Evolutionary conservation across 37 sponge, comb jelly and placozoan genomes (phyloP).

Genomic region (Aplysina aerophoba): DNA sequence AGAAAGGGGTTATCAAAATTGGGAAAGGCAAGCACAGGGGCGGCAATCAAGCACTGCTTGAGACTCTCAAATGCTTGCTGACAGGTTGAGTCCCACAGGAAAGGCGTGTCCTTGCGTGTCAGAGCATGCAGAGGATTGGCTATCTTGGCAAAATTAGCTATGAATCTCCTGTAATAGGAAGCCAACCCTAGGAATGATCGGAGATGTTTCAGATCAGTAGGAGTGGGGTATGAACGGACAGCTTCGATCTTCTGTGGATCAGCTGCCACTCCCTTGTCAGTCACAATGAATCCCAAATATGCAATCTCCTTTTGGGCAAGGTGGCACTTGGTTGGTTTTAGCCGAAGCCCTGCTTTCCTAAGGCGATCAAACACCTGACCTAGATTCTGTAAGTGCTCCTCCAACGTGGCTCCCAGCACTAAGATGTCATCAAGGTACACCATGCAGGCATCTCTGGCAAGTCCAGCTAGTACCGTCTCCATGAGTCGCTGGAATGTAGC

Average conservation of each 20-base stretch:
- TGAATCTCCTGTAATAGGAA: conserved; percentile 33
- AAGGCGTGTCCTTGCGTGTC: conserved; percentile 8
- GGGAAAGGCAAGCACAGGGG: conserved; percentile 51
- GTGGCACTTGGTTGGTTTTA: conserved; percentile 48
- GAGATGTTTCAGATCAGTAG: conserved; percentile 27
- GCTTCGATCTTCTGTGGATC: conserved; percentile 43
- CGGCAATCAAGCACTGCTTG: conserved; percentile 31
- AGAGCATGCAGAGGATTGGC: conserved; percentile 24
- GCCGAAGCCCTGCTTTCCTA: conserved; percentile 16
- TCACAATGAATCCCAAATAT: conserved; percentile 45
- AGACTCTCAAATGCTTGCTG: conserved; percentile 36
- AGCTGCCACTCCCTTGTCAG: conserved; percentile 34
- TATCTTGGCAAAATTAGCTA: conserved; percentile 2
- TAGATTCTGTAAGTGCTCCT: conserved; percentile 36
- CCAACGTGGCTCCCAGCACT: conserved; percentile 26
- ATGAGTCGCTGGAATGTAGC: conserved; percentile 45
- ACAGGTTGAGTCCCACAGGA: conserved; percentile 41
- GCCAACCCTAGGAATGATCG: conserved; percentile 41
- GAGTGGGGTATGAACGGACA: conserved; percentile 4
- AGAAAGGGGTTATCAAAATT: conserved; percentile 26
- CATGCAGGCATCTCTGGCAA: conserved; percentile 13
- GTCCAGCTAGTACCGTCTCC: conserved; percentile 27
- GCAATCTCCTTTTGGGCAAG: conserved; percentile 21
- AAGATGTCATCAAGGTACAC: conserved; percentile 48
- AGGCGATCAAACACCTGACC: conserved; percentile 34